Base-by-base conservation (phyloP, 2,797 vertebrate genomes). In the Enteromius viviparus region DNA sequence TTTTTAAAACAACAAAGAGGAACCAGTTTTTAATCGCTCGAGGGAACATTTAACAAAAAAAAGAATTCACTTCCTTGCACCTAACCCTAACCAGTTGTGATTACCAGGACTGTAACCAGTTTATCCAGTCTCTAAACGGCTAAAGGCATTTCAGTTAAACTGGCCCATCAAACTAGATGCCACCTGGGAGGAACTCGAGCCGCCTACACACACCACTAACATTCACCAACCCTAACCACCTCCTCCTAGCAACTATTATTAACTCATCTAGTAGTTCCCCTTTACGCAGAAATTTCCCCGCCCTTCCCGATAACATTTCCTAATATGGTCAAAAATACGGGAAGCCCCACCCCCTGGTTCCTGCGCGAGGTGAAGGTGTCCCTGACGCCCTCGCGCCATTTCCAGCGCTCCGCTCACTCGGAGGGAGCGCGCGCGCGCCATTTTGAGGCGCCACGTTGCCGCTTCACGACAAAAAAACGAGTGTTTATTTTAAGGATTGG, bases 371-470 rank as follows among this genome's bases (percentile, higher is more conserved):
- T 29, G 19, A 81, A 81, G 58, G 86, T 79, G 70, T 12, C 84
- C 65, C 21, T 69, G 77, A 87, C 91, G 93, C 92, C 90, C 47
- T 69, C 72, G 72, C 83, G 85, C 85, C 85, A 95, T 95, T 94
- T 95, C 90, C 91, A 92, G 88, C 92, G 90, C 82, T 85, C 86
- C 42, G 68, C 26, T 6, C 21, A 71, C 26, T 29, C 45, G 37
- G 34, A 60, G 21, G 15, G 19, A 69, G 58, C 51, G 55, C 65
- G 23, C 88, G 88, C 87, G 88, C 95, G 95, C 95, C 95, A 95
- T 95, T 93, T 95, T 95, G 93, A 86, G 86, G 66, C 91, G 95
- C 94, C 94, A 95, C 94, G 94, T 95, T 95, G 94, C 87, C 91
- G 84, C 17, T n/a, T 81, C 60, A 8, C 12, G 17, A 17, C 3